These are phyloP conservation scores for Odontamblyopus lacepedii DNA, from an alignment of 2,797 vertebrate genomes.

Conservation along the genomic window DNA sequence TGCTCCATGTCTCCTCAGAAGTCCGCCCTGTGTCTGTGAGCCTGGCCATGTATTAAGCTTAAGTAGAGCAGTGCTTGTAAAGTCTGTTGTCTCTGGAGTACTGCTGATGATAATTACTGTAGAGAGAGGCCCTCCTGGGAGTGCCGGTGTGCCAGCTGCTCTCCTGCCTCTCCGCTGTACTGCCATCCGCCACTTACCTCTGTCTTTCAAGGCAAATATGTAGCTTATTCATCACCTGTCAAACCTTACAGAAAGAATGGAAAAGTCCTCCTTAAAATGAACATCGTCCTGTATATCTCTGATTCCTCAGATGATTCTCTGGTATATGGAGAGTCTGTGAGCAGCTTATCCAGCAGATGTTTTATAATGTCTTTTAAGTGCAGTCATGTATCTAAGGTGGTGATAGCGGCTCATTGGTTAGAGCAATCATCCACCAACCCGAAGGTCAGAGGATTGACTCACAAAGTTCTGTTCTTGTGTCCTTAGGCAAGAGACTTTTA, in stretches of 20 bases:
- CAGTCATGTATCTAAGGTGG: too few relatives aligned
- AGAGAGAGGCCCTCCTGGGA: slow-evolving; percentile 69
- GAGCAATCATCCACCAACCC: background rate
- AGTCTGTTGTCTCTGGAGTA: slow-evolving; percentile 62
- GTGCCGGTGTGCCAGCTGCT: slow-evolving; percentile 48
- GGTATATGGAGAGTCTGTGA: background rate
- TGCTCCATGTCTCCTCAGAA: slow-evolving; percentile 28
- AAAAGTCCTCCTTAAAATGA: background rate
- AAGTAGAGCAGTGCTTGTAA: slow-evolving; percentile 58
- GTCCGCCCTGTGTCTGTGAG: slow-evolving; percentile 19
- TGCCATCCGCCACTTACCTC: slow-evolving; percentile 41
- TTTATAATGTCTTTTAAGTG: too few relatives aligned
- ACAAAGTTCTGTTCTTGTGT: too few relatives aligned
- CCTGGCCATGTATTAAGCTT: slow-evolving; percentile 28
- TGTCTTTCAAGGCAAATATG: slow-evolving; percentile 46
- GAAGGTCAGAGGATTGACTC: background rate
- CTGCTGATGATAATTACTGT: slow-evolving; percentile 79
- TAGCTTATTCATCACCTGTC: slow-evolving; percentile 42
- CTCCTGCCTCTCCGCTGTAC: slow-evolving; percentile 35
- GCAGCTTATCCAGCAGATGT: background rate
- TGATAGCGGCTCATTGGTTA: background rate
- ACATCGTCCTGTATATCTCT: background rate
- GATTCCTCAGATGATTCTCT: background rate
- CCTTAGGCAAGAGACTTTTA: too few relatives aligned
- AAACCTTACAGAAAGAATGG: slow-evolving; percentile 4